Conservation (phyloP, 2,113 vertebrate species). For the Empidonax traillii region DNA sequence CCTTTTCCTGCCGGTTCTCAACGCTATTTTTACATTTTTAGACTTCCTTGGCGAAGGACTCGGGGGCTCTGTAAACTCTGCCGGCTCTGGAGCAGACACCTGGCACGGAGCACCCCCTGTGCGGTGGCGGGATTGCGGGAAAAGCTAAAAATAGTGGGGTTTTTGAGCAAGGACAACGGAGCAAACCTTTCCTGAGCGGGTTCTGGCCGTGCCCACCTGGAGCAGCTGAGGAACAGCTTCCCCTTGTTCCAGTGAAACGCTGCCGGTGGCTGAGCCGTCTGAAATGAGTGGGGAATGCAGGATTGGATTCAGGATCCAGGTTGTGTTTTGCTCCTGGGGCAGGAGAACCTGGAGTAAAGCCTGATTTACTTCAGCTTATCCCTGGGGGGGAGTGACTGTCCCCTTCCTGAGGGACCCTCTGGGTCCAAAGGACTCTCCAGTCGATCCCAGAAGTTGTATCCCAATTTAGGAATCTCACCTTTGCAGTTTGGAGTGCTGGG, state of each 20-base stretch:
- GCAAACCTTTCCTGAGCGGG: neutral
- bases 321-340: neutral
- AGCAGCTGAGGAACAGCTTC: neutral
- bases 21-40: constrained; percentile 14
- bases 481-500: fast-evolving
- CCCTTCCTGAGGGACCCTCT: fast-evolving
- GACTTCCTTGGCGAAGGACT: neutral
- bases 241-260: neutral
- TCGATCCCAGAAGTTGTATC: neutral
- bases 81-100: neutral
- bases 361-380: neutral
- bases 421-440: fast-evolving
- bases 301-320: neutral
- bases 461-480: fast-evolving
- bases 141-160: neutral
- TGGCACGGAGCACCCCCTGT: neutral
- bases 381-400: fast-evolving
- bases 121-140: neutral
- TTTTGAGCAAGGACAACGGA: neutral
- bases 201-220: neutral
- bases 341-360: neutral
- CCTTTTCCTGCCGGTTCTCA: neutral
- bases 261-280: neutral
- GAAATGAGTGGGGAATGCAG: neutral
- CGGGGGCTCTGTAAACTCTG: neutral